Evolutionary conservation across 2,888 invertebrate genomes (phyloP).

Genomic region (Caenorhabditis becei): DNA sequence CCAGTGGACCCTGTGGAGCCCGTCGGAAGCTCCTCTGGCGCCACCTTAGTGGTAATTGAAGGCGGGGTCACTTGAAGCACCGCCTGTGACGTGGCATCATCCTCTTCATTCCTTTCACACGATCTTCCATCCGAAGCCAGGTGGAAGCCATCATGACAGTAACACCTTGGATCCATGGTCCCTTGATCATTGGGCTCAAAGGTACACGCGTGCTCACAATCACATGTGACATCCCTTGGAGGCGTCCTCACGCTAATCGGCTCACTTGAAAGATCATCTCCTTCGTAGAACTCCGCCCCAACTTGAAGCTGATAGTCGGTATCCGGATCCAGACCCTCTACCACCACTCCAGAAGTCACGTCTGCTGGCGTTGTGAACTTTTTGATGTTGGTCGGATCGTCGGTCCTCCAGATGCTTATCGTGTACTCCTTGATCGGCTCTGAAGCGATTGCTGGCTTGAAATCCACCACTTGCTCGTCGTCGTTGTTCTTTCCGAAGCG

Average conservation of each 20-base stretch:
- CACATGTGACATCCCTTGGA: constrained; percentile 77
- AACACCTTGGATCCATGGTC: constrained; percentile 71
- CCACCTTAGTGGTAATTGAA: constrained; percentile 61
- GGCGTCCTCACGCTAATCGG: constrained; percentile 73
- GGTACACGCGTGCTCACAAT: constrained; percentile 79
- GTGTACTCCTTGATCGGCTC: constrained; percentile 71
- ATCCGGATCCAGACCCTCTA: constrained; percentile 74
- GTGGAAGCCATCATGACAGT: constrained; percentile 78
- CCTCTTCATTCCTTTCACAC: constrained; percentile 66
- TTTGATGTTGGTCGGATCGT: constrained; percentile 69
- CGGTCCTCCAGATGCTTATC: constrained; percentile 73
- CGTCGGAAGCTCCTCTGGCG: constrained; percentile 67
- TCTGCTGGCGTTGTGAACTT: constrained; percentile 66
- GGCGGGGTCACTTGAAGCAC: constrained; percentile 69
- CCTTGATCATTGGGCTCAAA: constrained; percentile 69
- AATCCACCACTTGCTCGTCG: constrained; percentile 79
- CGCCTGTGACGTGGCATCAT: constrained; percentile 52
- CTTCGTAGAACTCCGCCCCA: constrained; percentile 76
- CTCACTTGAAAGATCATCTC: constrained; percentile 74
- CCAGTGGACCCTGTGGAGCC: neutral
- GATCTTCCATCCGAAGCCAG: constrained; percentile 73
- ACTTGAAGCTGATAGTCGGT: constrained; percentile 80
- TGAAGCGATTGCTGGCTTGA: constrained; percentile 76
- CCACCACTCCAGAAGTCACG: constrained; percentile 65
- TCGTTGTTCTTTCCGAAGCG: constrained; percentile 80